phyloP scores from a whole-genome alignment of 2,888 invertebrate genomes.

The Yponomeuta cagnagella region DNA sequence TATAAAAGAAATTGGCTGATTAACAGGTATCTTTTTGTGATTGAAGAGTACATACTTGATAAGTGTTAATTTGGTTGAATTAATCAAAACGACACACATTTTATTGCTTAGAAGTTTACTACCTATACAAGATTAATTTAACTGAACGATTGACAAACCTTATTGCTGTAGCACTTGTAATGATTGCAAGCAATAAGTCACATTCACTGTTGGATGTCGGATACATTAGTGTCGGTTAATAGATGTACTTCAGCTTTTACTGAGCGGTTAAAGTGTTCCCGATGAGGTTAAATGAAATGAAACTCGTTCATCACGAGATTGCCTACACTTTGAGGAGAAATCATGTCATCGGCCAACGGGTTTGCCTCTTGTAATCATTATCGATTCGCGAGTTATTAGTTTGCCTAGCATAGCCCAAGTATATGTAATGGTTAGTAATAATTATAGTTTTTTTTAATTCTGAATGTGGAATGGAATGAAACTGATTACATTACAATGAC shows the following conservation, averaged over 20 bases:
- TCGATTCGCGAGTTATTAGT: background rate
- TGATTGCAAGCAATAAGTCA: background rate
- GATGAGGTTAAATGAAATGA: background rate
- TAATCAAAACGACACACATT: too few relatives aligned
- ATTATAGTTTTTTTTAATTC: too few relatives aligned
- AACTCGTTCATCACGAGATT: slow-evolving; percentile 1
- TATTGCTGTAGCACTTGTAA: background rate
- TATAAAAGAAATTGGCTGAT: background rate
- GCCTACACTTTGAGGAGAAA: slow-evolving; percentile 23
- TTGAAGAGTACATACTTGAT: too few relatives aligned
- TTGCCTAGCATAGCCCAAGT: background rate
- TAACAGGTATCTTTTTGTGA: background rate
- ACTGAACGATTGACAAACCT: background rate
- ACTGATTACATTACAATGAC: too few relatives aligned
- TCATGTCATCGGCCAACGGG: slow-evolving; percentile 24
- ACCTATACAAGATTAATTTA: background rate
- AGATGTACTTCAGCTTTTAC: slow-evolving; percentile 4
- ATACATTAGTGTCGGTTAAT: background rate
- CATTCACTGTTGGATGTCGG: background rate
- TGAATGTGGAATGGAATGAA: too few relatives aligned
- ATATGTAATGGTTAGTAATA: too few relatives aligned
- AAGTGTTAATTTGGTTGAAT: too few relatives aligned
- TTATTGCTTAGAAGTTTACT: too few relatives aligned
- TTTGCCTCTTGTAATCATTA: slow-evolving; percentile 6
- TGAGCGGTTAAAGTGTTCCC: background rate